Evolutionary conservation across 2,888 invertebrate species (phyloP), one percentile per base, ranked within the genome.

Genomic region (Leptogaster cylindrica): DNA sequence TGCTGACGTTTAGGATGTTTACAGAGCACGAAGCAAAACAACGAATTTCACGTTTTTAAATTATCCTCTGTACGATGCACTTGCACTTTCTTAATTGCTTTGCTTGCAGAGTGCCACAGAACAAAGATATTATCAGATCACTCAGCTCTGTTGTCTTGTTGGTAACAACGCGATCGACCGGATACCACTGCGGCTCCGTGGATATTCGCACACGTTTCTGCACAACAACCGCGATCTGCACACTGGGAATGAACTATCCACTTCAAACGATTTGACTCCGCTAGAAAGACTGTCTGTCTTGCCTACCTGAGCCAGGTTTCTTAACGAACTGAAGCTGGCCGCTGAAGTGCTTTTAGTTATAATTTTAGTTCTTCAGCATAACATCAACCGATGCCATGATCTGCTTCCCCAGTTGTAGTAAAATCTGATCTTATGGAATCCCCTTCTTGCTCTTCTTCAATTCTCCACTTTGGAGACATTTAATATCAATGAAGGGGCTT

Each of bases 11-110:
- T 36, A 12, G 36, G 36, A 7, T 36, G 12, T 4, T 36, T 36
- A 3, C 36, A 36, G 10, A n/a, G 36, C n/a, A 14, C 10, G 7
- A 36, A 14, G 36, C 10, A 31, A 8, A 8, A 10, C 36, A 10
- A 10, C n/a, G 10, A 36, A 36, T 12, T 36, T n/a, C 36, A n/a
- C 36, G 7, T 10, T n/a, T n/a, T 36, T 10, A 36, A 4, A 36
- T 7, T 4, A 36, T 36, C 7, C 36, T 1, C 36, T 10, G 1
- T 36, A 4, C 10, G 10, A 10, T 36, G 36, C 36, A 36, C 36
- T 36, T 36, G 36, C 36, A 36, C 36, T 36, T 36, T 36, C 36
- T 36, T 36, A 36, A 36, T 36, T 36, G 12, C 36, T 36, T 36
- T 36, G 36, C 12, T 36, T 36, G n/a, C 36, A 36, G 36, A 12